Percentiles rank a stretch among this genome's conserved stretches.
Evolutionary conservation across 2,113 vertebrate genomes (phyloP).

Genomic region (Callionymus lyra): DNA sequence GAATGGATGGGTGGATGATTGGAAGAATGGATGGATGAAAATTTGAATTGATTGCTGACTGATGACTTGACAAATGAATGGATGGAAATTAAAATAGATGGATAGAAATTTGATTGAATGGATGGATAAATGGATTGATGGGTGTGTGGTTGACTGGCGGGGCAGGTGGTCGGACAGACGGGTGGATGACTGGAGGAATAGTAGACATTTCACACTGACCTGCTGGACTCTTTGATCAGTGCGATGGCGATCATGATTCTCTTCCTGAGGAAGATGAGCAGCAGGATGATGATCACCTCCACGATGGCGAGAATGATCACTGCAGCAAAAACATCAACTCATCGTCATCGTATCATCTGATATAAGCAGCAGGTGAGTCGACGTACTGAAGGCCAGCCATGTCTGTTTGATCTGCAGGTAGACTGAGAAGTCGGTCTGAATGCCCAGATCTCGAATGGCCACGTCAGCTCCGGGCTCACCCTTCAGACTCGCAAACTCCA

Average conservation of each 20-base stretch:
- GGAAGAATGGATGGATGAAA: too few species aligned
- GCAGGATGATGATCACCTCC: conserved; percentile 79
- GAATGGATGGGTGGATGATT: too few species aligned
- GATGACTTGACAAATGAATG: too few species aligned
- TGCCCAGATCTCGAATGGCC: conserved; percentile 79
- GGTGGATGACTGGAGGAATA: too few species aligned
- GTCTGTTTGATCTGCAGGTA: conserved; percentile 90
- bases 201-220: conserved; percentile 67
- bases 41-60: too few species aligned
- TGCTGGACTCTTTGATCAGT: conserved; percentile 92
- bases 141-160: too few species aligned
- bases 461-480: conserved; percentile 73
- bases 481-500: conserved; percentile 74
- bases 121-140: too few species aligned
- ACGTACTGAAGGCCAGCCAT: conserved; percentile 88
- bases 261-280: conserved; percentile 92
- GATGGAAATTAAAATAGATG: too few species aligned
- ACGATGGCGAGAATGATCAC: conserved; percentile 86
- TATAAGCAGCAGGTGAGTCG: background rate
- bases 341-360: background rate
- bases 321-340: conserved; percentile 35
- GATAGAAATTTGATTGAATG: too few species aligned
- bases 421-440: conserved; percentile 83
- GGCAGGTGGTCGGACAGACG: too few species aligned
- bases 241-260: conserved; percentile 86